Conservation (phyloP, 2,113 vertebrate species). For the Pomatostomus ruficeps region DNA sequence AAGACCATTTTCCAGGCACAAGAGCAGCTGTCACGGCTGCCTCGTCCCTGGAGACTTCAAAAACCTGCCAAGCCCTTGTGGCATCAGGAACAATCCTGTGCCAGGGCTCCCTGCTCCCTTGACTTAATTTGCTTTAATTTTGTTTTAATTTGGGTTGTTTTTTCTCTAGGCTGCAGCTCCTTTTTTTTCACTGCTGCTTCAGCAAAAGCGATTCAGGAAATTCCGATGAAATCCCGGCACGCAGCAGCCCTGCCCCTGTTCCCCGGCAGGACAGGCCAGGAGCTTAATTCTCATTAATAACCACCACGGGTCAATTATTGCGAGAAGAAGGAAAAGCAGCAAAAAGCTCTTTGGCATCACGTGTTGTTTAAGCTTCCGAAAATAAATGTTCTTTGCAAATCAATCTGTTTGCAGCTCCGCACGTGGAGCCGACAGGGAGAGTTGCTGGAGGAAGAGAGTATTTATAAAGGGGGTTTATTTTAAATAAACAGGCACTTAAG, state of each 20-base stretch:
- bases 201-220: slow-evolving; percentile 50
- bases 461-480: slow-evolving; percentile 20
- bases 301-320: slow-evolving; percentile 8
- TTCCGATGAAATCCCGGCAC: not conserved
- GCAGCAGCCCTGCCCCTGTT: slow-evolving; percentile 5
- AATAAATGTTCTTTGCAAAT: not conserved
- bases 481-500: slow-evolving; percentile 27
- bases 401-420: not conserved
- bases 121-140: not conserved
- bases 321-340: not conserved
- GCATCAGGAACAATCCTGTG: not conserved
- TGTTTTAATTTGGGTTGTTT: not conserved
- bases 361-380: slow-evolving; percentile 9
- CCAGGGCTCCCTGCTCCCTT: not conserved
- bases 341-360: not conserved
- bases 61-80: not conserved
- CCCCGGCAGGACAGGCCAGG: not conserved
- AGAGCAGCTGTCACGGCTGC: not conserved
- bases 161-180: not conserved
- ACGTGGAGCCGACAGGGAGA: not conserved
- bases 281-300: slow-evolving; percentile 50
- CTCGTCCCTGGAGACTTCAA: not conserved
- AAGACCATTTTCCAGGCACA: not conserved
- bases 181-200: not conserved
- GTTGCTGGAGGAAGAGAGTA: not conserved